Conservation (phyloP, 2,797 vertebrate genomes). For the Xerus rutilus region DNA sequence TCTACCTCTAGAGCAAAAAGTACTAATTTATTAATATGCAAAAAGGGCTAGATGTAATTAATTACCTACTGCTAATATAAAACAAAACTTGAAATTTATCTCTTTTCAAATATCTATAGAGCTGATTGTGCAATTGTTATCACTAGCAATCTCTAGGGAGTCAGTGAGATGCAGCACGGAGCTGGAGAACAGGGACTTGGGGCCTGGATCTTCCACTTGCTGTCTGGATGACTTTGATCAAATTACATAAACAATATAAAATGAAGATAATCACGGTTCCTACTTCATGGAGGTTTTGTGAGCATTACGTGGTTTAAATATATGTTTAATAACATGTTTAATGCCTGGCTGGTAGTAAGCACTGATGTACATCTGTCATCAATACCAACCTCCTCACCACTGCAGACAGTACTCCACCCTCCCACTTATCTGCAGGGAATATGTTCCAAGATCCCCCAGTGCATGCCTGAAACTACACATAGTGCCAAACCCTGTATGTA, state of each 20-base stretch:
- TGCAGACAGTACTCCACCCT: too few species aligned
- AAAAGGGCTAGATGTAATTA: neutral
- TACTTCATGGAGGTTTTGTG: neutral
- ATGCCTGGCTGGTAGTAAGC: neutral
- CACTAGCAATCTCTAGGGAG: neutral
- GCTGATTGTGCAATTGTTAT: neutral
- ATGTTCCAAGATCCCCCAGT: too few species aligned
- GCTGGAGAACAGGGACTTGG: neutral
- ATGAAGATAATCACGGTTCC: neutral
- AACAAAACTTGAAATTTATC: neutral
- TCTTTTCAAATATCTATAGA: neutral
- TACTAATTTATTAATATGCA: neutral
- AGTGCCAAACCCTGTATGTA: too few species aligned
- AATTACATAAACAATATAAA: neutral
- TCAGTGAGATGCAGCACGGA: neutral
- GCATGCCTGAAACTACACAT: neutral
- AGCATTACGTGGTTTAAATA: neutral
- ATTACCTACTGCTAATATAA: neutral
- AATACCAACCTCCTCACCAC: neutral
- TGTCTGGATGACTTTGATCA: neutral
- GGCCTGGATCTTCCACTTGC: neutral
- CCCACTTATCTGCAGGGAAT: neutral
- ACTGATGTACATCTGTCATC: neutral
- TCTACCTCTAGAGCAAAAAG: slow-evolving; percentile 38
- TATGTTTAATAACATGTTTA: neutral